Evolutionary conservation across 2,797 vertebrate genomes (phyloP).

Genomic region (Phoebastria nigripes): DNA sequence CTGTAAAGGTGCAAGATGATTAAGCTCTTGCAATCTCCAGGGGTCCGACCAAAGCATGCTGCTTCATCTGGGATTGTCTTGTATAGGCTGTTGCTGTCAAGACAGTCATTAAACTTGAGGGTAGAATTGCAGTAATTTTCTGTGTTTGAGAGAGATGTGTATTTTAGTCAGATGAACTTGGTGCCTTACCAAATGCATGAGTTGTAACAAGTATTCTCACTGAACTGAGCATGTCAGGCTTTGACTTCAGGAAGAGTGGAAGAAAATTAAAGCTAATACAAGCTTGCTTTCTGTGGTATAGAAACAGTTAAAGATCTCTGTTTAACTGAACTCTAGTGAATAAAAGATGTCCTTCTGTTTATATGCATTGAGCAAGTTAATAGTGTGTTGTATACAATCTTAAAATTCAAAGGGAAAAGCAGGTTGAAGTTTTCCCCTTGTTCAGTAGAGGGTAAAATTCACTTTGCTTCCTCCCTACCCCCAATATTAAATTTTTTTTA

Average conservation of each 20-base stretch:
- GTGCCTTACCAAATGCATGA: neutral
- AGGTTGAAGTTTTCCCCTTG: neutral
- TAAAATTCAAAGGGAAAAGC: neutral
- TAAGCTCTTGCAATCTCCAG: neutral
- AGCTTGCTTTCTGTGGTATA: neutral
- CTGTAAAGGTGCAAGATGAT: neutral
- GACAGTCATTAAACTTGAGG: neutral
- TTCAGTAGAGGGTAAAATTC: neutral
- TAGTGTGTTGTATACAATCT: neutral
- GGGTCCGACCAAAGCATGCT: neutral
- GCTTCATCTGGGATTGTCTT: neutral
- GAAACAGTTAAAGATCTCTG: neutral
- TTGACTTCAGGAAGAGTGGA: neutral
- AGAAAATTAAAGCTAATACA: neutral
- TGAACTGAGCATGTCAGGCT: neutral
- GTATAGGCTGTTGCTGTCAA: neutral
- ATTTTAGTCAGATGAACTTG: neutral
- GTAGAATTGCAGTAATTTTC: neutral
- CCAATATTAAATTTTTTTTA: neutral
- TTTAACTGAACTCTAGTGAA: neutral
- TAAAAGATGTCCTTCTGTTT: neutral
- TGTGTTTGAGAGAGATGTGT: accelerated
- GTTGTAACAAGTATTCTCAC: neutral
- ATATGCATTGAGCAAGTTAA: neutral
- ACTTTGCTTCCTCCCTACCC: neutral